These are phyloP conservation scores for Onychorhynchus coronatus DNA, from an alignment of 2,113 vertebrate species.

Conservation along the genomic window DNA sequence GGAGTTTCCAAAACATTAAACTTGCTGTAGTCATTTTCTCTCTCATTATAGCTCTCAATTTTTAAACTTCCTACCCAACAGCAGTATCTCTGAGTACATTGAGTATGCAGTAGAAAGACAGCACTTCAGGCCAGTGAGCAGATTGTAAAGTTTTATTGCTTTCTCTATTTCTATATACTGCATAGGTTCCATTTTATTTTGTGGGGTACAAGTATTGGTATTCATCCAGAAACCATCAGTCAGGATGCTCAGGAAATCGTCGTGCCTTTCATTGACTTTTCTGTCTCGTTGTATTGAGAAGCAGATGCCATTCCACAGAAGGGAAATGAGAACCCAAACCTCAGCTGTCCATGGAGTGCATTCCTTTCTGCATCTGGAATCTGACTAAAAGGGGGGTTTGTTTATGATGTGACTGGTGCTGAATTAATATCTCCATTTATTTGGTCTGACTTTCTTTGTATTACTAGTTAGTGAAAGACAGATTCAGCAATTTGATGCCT, in stretches of 20 bases:
- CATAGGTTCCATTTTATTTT: not conserved
- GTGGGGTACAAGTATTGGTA: not conserved
- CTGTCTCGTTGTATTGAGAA: not conserved
- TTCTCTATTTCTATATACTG: not conserved
- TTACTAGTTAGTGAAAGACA: not conserved
- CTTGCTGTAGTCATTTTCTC: not conserved
- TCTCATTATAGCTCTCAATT: not conserved
- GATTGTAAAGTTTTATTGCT: not conserved
- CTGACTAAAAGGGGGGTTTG: not conserved
- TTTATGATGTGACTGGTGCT: not conserved
- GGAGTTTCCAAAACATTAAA: not conserved
- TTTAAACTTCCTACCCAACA: not conserved
- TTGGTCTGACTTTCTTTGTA: not conserved
- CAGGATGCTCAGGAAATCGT: not conserved
- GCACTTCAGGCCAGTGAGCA: not conserved
- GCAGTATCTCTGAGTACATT: not conserved
- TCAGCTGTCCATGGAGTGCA: not conserved
- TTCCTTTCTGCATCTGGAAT: not conserved
- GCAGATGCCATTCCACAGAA: not conserved
- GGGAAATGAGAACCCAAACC: not conserved
- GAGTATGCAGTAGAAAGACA: not conserved
- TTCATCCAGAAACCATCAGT: not conserved
- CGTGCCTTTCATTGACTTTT: not conserved
- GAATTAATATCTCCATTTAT: constrained; percentile 20
- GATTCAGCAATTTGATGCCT: not conserved